A percentile compares a stretch with the other conserved stretches of the same genome.
These are phyloP conservation scores for Sebastiscus albofasciatus DNA, from an alignment of 2,797 vertebrate genomes.

Conservation along the genomic window DNA sequence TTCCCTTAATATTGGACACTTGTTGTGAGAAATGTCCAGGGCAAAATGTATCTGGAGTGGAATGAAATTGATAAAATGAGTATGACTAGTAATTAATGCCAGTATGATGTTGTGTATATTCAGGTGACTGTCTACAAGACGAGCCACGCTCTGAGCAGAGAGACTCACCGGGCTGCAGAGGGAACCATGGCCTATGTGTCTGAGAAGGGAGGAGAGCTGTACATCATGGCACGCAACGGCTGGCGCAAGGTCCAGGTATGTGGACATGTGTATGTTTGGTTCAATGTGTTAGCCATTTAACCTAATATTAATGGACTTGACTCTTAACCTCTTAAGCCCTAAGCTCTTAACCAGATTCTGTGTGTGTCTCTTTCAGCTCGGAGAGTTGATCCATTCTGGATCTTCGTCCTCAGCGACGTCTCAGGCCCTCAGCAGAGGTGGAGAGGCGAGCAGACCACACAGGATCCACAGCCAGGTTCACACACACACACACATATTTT, in stretches of 20 bases:
- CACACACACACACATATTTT: not conserved
- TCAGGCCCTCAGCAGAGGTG: slow-evolving; percentile 77
- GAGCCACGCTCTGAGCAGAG: slow-evolving; percentile 83
- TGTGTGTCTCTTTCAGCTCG: slow-evolving; percentile 83
- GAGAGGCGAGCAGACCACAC: slow-evolving; percentile 58
- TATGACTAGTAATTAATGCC: not conserved
- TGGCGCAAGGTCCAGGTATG: slow-evolving; percentile 92
- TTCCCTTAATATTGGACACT: not conserved
- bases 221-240: slow-evolving; percentile 86
- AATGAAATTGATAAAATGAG: not conserved
- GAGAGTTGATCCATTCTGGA: slow-evolving; percentile 88
- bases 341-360: not conserved
- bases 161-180: slow-evolving; percentile 82
- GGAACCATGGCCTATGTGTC: slow-evolving; percentile 88
- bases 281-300: not conserved
- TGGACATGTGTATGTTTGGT: not conserved
- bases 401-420: slow-evolving; percentile 82
- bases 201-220: slow-evolving; percentile 88
- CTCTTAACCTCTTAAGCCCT: too few species aligned
- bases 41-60: not conserved
- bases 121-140: slow-evolving; percentile 87
- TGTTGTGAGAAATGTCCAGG: not conserved
- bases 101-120: slow-evolving; percentile 19
- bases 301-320: not conserved
- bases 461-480: slow-evolving; percentile 72